Evolutionary conservation across 2,113 vertebrate species (phyloP).

Genomic region (Vimba vimba): DNA sequence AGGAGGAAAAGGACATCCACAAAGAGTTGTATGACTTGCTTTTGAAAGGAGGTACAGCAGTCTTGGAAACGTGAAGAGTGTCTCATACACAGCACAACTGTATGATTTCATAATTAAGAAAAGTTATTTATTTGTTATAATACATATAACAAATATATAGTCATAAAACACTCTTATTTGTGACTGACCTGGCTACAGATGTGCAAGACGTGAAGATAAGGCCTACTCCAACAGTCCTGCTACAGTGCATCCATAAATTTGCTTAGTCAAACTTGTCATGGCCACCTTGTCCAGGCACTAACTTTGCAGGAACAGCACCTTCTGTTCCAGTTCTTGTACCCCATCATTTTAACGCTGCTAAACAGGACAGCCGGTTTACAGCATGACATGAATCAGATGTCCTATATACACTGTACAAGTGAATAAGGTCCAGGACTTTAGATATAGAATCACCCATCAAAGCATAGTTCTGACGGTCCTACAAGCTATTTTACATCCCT

Average conservation of each 20-base stretch:
- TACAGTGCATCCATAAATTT: background rate
- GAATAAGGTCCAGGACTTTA: background rate
- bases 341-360: slow-evolving; percentile 18
- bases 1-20: slow-evolving; percentile 46
- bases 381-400: slow-evolving; percentile 19
- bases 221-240: background rate
- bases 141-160: too few relatives aligned
- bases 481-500: background rate
- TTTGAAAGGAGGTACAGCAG: background rate
- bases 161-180: background rate
- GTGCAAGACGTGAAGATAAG: background rate
- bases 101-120: slow-evolving; percentile 61
- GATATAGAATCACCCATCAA: background rate
- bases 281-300: background rate
- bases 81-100: background rate
- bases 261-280: slow-evolving; percentile 4
- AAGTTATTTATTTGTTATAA: background rate
- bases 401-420: slow-evolving; percentile 19
- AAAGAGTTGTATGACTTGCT: slow-evolving; percentile 37
- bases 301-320: slow-evolving; percentile 22
- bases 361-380: slow-evolving; percentile 43
- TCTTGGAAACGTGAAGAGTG: background rate
- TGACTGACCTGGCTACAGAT: background rate
- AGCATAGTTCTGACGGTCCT: background rate
- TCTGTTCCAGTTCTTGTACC: slow-evolving; percentile 23